A percentile compares a stretch with the other conserved stretches of the same genome.
These are phyloP conservation scores for Meliscaeva auricollis DNA, from an alignment of 2,888 invertebrate species.

Conservation along the genomic window DNA sequence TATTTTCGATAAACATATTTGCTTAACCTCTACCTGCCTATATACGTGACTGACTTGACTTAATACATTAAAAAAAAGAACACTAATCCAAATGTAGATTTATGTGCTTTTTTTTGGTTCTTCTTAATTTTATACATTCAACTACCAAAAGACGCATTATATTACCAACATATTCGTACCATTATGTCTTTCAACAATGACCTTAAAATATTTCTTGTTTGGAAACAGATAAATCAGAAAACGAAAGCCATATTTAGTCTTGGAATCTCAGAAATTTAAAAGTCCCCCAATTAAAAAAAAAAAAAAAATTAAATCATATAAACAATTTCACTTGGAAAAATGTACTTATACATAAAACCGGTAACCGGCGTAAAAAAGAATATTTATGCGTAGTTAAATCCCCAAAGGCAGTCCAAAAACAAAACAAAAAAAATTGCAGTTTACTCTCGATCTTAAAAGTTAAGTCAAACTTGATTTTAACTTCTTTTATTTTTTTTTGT, in stretches of 20 bases:
- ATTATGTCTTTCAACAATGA: background rate
- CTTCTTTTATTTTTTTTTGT: conserved; percentile 26
- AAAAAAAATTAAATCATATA: conserved; percentile 8
- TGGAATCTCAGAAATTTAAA: conserved; percentile 46
- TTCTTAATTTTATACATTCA: background rate
- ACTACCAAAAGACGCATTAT: background rate
- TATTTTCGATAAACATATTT: background rate
- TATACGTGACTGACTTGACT: conserved; percentile 13
- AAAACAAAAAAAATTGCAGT: conserved; percentile 18
- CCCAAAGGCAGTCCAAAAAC: conserved; percentile 18
- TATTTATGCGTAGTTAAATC: conserved; percentile 24
- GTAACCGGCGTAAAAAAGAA: conserved; percentile 24
- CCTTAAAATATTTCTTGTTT: conserved; percentile 26
- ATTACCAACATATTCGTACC: background rate
- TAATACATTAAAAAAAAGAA: background rate
- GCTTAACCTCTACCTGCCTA: background rate
- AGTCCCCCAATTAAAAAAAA: background rate
- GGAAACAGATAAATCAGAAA: conserved; percentile 30
- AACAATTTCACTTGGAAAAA: conserved; percentile 59
- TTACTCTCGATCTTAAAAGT: conserved; percentile 69
- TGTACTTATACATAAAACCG: conserved; percentile 53
- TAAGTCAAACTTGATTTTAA: conserved; percentile 53
- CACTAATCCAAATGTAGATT: background rate
- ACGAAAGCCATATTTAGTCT: conserved; percentile 37
- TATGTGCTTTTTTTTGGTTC: background rate